These are phyloP conservation scores for Aspidiotus destructor DNA, from an alignment of 2,888 invertebrate species.

Conservation along the genomic window DNA sequence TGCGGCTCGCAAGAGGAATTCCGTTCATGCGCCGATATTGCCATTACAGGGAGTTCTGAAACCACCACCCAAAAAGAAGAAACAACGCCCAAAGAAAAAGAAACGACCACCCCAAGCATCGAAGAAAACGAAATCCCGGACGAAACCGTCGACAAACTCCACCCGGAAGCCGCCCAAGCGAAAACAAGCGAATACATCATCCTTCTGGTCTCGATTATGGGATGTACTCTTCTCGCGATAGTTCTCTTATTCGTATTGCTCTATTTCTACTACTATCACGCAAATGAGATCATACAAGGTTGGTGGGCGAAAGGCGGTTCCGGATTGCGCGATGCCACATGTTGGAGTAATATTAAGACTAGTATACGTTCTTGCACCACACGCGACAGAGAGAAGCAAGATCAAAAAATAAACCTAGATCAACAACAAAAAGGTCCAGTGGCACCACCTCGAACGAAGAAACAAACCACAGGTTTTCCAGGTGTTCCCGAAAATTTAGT, in stretches of 20 bases:
- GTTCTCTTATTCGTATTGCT: constrained; percentile 55
- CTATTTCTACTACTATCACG: constrained; percentile 62
- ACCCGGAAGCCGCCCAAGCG: constrained; percentile 37
- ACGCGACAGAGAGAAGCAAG: constrained; percentile 15
- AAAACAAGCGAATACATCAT: constrained; percentile 44
- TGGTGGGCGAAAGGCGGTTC: constrained; percentile 32
- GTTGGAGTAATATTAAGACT: constrained; percentile 20
- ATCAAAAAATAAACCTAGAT: constrained; percentile 14
- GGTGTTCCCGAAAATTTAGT: constrained; percentile 36
- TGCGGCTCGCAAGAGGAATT: constrained; percentile 86
- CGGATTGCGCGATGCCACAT: neutral
- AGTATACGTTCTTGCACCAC: constrained; percentile 21
- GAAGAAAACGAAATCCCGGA: constrained; percentile 36
- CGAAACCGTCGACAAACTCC: constrained; percentile 37
- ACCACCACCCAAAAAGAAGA: constrained; percentile 33
- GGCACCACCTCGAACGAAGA: constrained; percentile 35
- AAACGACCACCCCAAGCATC: constrained; percentile 31
- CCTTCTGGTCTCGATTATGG: constrained; percentile 42
- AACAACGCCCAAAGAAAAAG: constrained; percentile 7
- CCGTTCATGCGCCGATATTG: constrained; percentile 71
- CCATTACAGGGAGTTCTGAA: constrained; percentile 51
- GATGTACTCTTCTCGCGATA: constrained; percentile 49
- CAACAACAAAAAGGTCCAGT: constrained; percentile 32
- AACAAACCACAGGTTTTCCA: constrained; percentile 35
- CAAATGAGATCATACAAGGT: constrained; percentile 58